Base-by-base conservation (phyloP, 2,113 vertebrate species). In the Eubucco bourcierii region DNA sequence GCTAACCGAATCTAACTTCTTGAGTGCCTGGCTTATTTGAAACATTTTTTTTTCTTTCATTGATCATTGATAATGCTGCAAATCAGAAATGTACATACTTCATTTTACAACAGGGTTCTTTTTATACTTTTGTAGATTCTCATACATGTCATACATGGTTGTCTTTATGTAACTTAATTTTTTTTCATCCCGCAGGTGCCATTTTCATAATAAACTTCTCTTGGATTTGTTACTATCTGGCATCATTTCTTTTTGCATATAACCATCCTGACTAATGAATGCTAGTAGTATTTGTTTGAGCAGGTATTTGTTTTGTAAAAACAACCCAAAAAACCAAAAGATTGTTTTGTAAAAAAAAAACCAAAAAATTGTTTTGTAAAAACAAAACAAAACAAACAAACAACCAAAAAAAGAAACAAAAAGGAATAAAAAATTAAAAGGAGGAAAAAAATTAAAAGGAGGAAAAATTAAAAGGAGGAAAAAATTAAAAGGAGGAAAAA, bases 191-290 rank as follows among this genome's bases (percentile, higher is more conserved):
- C 96, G 98, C 99, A 99, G 98, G 98, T 99, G 98, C 98, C 99
- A 99, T 99, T 99, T 99, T 99, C 99, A 99, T 99, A 99, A 99
- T 99, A 99, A 99, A 98, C 98, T 98, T 99, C 98, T 99, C 98
- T 99, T 98, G 98, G 98, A 99, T 99, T 99, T 99, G 97, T 98
- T 98, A 98, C 98, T 98, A 98, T 98, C 98, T 98, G 98, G 98
- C 98, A 98, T 99, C 97, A 98, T 99, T 99, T 99, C 97, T 99
- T 98, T 98, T 98, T 97, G 97, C 98, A 98, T 99, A 98, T 97
- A 98, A 97, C 97, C 98, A 99, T 99, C 98, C 96, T 97, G 97
- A 98, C 96, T 98, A 98, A 97, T 97, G 96, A 97, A 94, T 95
- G 97, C 97, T 97, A 95, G 98, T 98, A 98, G 98, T 98, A 98